Evolutionary conservation across 2,113 vertebrate genomes (phyloP), one percentile per base, ranked within the genome.

Genomic region (Gadus chalcogrammus): DNA sequence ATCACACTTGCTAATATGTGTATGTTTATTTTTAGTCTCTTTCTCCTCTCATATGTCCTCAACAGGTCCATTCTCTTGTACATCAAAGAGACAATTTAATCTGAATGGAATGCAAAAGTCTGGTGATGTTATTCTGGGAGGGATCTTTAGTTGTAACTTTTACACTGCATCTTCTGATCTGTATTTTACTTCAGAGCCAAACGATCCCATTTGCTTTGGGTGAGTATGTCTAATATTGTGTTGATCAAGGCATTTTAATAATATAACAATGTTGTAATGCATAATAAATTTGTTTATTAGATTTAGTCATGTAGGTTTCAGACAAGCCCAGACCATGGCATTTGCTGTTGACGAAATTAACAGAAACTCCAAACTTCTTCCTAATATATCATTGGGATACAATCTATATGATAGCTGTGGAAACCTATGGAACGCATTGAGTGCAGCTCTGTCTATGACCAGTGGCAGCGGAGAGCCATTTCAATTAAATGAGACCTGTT

Each of bases 271-370:
- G 17, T 18, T 65, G n/a, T 52, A n/a, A 35, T 35, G 31, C 4
- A 35, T 5, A 35, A 35, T 7, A 35, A 7, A 12, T 48, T 48
- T 12, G 3, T 64, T 18, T 42, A 3, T 56, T 64, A 87, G 85
- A 24, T 81, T 91, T 71, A 75, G 88, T n/a, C 55, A 76, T 63
- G 65, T 72, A 68, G 85, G 80, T 3, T 88, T 90, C 38, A 78
- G 84, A 64, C 77, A 79, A 28, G 88, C 84, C 42, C 68, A 74
- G 79, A 86, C 88, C 13, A 90, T 91, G 88, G 81, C 75, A 27
- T 91, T 88, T 80, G 82, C 90, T 16, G 81, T 91, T 56, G 73
- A 85, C 42, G 88, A 91, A 53, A 88, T 91, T 55, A 91, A 91
- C 77, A 81, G 17, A 31, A 81, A 84, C 78, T 64, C 78, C 1